phyloP scores from a whole-genome alignment of 1,140 invertebrate species.

The Antheraea mylitta region DNA sequence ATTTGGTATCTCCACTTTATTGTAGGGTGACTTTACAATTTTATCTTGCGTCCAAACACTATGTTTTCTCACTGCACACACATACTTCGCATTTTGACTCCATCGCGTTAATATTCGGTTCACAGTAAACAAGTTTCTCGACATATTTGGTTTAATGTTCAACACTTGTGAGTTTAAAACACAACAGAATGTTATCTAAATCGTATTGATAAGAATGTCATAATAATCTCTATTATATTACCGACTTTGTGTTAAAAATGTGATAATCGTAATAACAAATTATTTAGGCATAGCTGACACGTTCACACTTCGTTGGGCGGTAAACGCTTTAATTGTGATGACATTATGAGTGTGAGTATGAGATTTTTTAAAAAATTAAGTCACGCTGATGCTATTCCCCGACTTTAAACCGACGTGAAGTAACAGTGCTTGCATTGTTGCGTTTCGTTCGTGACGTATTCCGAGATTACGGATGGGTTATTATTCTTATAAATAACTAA shows the following conservation, averaged over 20 bases:
- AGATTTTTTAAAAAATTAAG: too few species aligned
- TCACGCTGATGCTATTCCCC: too few species aligned
- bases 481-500: too few species aligned
- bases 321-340: too few species aligned
- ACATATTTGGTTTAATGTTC: conserved; percentile 6
- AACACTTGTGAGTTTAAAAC: background rate
- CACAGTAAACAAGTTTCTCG: conserved; percentile 32
- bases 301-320: too few species aligned
- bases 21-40: conserved; percentile 69
- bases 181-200: background rate
- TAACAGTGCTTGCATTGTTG: too few species aligned
- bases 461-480: too few species aligned
- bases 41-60: conserved; percentile 53
- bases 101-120: conserved; percentile 37
- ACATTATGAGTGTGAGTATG: too few species aligned
- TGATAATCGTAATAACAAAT: background rate
- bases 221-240: background rate
- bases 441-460: too few species aligned
- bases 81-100: conserved; percentile 37
- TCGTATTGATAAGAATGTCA: background rate
- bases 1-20: conserved; percentile 76
- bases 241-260: background rate
- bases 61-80: conserved; percentile 35
- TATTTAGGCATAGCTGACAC: too few species aligned
- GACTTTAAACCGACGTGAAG: too few species aligned